These are phyloP conservation scores for Stenchaetothrips biformis DNA, from an alignment of 2,888 invertebrate species.

Conservation along the genomic window DNA sequence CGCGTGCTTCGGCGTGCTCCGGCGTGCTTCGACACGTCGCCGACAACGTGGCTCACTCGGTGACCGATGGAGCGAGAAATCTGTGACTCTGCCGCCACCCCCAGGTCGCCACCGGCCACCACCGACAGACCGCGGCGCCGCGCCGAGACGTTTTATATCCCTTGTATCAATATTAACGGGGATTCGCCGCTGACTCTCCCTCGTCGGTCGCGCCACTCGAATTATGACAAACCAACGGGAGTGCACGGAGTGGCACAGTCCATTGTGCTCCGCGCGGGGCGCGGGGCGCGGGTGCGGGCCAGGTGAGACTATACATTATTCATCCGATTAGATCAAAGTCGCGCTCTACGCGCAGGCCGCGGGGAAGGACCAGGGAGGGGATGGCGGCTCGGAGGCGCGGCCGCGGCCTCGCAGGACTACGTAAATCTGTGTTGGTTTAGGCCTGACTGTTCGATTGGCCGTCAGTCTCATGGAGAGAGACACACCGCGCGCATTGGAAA, in stretches of 20 bases:
- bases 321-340: constrained; percentile 15
- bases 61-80: background rate
- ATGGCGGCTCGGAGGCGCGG: background rate
- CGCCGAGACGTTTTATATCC: background rate
- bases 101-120: background rate
- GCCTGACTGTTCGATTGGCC: too few relatives aligned
- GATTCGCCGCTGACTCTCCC: too few relatives aligned
- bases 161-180: background rate
- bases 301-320: constrained; percentile 12
- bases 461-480: too few relatives aligned
- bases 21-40: background rate
- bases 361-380: background rate
- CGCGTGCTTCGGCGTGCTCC: background rate
- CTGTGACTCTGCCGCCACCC: background rate
- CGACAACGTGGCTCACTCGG: background rate
- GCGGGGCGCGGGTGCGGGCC: background rate
- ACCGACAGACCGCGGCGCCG: background rate
- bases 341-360: background rate
- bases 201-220: too few relatives aligned
- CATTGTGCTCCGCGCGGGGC: background rate
- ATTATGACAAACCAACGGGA: background rate
- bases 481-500: too few relatives aligned
- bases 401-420: background rate
- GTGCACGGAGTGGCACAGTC: background rate
- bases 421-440: too few relatives aligned